phyloP scores from a whole-genome alignment of 2,888 invertebrate genomes.

The Cotesia congregata region DNA sequence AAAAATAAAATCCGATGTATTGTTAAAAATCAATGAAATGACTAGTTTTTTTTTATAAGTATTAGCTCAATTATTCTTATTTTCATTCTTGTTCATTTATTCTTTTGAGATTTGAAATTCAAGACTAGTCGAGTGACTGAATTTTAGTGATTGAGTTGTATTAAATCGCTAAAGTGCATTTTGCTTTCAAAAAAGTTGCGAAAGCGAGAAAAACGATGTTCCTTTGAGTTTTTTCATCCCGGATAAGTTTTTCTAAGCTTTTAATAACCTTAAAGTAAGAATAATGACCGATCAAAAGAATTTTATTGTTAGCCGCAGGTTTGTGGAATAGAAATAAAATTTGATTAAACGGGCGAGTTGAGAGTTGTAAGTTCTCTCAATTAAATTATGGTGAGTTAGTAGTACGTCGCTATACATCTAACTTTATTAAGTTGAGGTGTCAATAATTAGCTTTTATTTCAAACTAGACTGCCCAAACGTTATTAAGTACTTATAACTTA shows the following conservation, averaged over 20 bases:
- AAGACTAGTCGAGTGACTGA: neutral
- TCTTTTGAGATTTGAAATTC: neutral
- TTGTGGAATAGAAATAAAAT: constrained; percentile 2
- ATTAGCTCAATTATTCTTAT: neutral
- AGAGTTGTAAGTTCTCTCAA: constrained; percentile 29
- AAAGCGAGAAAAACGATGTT: neutral
- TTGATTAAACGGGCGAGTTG: constrained; percentile 26
- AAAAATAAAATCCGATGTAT: neutral
- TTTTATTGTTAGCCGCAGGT: neutral
- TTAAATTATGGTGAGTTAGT: constrained; percentile 34
- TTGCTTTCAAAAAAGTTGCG: neutral
- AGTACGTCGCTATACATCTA: constrained; percentile 3
- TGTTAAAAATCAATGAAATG: neutral
- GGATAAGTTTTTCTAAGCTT: constrained; percentile 6
- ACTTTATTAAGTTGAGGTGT: constrained; percentile 30
- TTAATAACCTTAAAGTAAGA: neutral
- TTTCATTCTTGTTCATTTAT: neutral
- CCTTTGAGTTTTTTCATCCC: neutral
- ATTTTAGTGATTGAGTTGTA: neutral
- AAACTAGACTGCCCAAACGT: neutral
- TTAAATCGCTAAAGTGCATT: neutral
- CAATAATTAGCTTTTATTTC: constrained; percentile 31
- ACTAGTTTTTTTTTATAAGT: neutral
- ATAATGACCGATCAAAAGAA: neutral
- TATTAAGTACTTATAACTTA: neutral